phyloP scores from a whole-genome alignment of 2,888 invertebrate genomes.

The Melitaea athalia region DNA sequence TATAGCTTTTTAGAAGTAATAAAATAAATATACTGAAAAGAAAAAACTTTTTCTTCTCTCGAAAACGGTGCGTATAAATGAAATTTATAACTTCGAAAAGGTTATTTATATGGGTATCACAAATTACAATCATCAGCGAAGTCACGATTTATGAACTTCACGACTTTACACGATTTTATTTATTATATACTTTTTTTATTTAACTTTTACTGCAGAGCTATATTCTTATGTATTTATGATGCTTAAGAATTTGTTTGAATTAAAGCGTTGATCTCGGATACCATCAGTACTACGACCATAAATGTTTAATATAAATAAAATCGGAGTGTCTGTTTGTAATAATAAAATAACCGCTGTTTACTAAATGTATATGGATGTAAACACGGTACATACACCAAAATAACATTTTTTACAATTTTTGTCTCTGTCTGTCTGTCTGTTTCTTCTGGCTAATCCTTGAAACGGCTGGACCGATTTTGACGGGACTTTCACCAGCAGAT shows the following conservation, averaged over 20 bases:
- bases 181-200: neutral
- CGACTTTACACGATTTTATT: constrained; percentile 3
- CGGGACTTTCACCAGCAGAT: no score
- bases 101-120: constrained; percentile 35
- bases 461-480: no score
- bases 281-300: constrained; percentile 18
- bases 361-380: no score
- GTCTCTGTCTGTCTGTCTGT: no score
- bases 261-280: neutral
- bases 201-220: neutral
- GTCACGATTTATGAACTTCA: constrained; percentile 17
- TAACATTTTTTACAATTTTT: no score
- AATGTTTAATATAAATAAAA: no score
- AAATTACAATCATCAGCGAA: constrained; percentile 30
- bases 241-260: no score
- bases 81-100: constrained; percentile 33
- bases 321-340: no score
- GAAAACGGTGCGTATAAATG: constrained; percentile 14
- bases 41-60: constrained; percentile 4
- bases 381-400: no score
- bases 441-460: no score
- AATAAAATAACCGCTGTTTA: no score
- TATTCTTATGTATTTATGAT: no score
- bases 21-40: neutral
- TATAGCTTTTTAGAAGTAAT: neutral